A percentile compares a stretch with the other conserved stretches of the same genome.
These are phyloP conservation scores for Vidua macroura DNA, from an alignment of 2,113 vertebrate species.

Conservation along the genomic window DNA sequence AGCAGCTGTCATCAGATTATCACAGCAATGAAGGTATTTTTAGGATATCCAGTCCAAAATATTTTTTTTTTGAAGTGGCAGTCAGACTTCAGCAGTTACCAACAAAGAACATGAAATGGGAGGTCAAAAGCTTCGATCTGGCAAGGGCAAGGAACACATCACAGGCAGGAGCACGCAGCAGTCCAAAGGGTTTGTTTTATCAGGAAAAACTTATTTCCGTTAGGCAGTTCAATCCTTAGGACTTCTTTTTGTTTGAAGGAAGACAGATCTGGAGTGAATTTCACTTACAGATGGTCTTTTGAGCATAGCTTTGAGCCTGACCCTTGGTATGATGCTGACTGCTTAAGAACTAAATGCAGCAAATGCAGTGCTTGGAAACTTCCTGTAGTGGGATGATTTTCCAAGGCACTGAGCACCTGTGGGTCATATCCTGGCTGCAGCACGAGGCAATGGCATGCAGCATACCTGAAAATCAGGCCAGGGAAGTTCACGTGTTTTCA, in stretches of 20 bases:
- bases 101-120: neutral
- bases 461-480: constrained; percentile 18
- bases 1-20: neutral
- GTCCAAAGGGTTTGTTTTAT: constrained; percentile 45
- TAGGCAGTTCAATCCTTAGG: constrained; percentile 4
- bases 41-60: neutral
- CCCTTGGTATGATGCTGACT: constrained; percentile 51
- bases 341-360: constrained; percentile 16
- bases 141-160: neutral
- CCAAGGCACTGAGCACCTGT: constrained; percentile 28
- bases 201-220: constrained; percentile 3
- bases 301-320: constrained; percentile 17
- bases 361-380: constrained; percentile 26
- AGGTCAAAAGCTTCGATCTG: constrained; percentile 55
- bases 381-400: constrained; percentile 34
- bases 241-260: constrained; percentile 43
- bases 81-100: constrained; percentile 14
- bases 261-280: constrained; percentile 31
- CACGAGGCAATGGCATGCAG: neutral
- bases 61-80: neutral
- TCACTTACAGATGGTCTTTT: constrained; percentile 24
- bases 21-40: neutral
- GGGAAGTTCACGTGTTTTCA: neutral
- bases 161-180: neutral
- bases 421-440: neutral